phyloP scores from a whole-genome alignment of 2,113 vertebrate species.

The Halcyon senegalensis region DNA sequence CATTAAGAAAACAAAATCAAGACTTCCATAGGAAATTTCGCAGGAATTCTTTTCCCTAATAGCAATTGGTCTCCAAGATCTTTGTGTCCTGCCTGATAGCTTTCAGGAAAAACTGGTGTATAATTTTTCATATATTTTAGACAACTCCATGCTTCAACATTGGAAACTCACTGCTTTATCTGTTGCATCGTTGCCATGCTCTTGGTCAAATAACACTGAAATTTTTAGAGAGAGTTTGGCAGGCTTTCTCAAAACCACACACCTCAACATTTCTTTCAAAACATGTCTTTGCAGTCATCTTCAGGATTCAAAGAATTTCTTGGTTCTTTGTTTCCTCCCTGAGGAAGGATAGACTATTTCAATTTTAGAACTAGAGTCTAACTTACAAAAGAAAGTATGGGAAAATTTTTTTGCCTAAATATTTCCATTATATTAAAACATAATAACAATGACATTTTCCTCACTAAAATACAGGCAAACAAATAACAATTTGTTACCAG shows the following conservation, averaged over 20 bases:
- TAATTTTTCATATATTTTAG: not conserved
- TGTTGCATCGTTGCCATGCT: not conserved
- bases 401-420: not conserved
- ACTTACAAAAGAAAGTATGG: accelerated
- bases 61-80: not conserved
- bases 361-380: not conserved
- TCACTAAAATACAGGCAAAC: not conserved
- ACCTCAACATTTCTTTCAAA: not conserved
- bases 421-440: not conserved
- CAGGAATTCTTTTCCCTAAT: not conserved
- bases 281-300: not conserved
- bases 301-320: not conserved
- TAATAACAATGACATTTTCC: not conserved
- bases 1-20: not conserved
- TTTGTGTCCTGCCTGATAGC: not conserved
- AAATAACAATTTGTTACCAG: not conserved
- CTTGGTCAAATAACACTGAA: not conserved
- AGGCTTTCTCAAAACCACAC: not conserved
- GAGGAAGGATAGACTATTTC: not conserved
- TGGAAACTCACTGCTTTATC: not conserved
- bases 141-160: not conserved
- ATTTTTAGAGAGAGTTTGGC: not conserved
- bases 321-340: not conserved
- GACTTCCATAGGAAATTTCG: not conserved
- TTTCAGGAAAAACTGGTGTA: not conserved